These are phyloP conservation scores for Prionailurus bengalensis DNA, from an alignment of 2,113 vertebrate genomes.

Conservation along the genomic window DNA sequence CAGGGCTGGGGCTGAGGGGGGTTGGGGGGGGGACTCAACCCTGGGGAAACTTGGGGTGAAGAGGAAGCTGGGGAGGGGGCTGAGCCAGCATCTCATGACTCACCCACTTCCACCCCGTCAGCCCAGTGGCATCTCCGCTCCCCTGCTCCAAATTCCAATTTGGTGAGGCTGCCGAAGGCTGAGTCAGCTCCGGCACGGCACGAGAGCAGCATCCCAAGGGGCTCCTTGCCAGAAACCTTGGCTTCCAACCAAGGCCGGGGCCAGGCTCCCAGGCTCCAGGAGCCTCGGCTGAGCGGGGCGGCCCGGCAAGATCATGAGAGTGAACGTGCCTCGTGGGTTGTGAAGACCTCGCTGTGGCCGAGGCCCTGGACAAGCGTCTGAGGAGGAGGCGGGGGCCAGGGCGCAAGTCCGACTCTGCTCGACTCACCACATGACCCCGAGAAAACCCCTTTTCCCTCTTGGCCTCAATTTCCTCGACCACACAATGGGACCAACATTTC, in stretches of 20 bases:
- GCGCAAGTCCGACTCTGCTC: background rate
- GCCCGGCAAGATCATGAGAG: accelerated
- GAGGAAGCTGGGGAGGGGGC: constrained; percentile 66
- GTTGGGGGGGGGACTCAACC: background rate
- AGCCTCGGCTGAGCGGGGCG: background rate
- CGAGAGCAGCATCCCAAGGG: constrained; percentile 55
- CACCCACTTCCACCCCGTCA: constrained; percentile 81
- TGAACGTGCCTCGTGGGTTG: background rate
- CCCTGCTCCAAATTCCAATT: constrained; percentile 82
- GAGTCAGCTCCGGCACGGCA: constrained; percentile 71
- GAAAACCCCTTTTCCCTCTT: background rate
- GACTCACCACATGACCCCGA: background rate
- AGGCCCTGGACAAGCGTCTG: background rate
- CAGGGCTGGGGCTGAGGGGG: background rate
- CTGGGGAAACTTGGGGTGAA: constrained; percentile 30
- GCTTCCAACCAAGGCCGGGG: background rate
- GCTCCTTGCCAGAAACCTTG: constrained; percentile 57
- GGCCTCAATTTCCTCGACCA: background rate
- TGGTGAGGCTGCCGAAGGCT: constrained; percentile 77
- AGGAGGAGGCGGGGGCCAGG: background rate
- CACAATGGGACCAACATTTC: background rate
- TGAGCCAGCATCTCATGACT: constrained; percentile 69
- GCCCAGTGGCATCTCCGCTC: constrained; percentile 80
- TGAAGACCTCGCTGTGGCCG: background rate
- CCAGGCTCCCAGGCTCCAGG: background rate